Percentiles rank a stretch among this genome's conserved stretches.
Conservation (phyloP, 2,797 vertebrate species). For the Decapterus maruadsi region DNA sequence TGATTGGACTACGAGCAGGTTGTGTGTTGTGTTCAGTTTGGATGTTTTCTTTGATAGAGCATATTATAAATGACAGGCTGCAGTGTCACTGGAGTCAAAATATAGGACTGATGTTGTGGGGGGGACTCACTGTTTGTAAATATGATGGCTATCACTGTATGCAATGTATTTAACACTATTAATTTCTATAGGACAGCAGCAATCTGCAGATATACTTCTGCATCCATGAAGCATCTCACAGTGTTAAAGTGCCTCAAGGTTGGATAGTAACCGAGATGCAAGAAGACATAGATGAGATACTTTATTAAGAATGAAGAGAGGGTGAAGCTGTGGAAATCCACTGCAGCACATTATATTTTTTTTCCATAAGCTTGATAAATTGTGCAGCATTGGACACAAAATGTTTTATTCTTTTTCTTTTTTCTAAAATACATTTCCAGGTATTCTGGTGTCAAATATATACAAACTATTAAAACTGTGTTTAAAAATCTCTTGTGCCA, state of each 20-base stretch:
- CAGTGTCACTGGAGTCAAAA: slow-evolving; percentile 29
- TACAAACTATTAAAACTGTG: slow-evolving; percentile 74
- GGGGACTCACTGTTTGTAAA: slow-evolving; percentile 9
- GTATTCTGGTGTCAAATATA: slow-evolving; percentile 75
- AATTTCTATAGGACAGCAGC: slow-evolving; percentile 25
- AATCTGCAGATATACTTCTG: slow-evolving; percentile 48
- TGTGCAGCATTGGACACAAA: slow-evolving; percentile 73
- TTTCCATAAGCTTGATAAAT: slow-evolving; percentile 60
- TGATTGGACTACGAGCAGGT: neutral
- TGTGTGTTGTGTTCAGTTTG: neutral
- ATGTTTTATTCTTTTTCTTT: slow-evolving; percentile 60
- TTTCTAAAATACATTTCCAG: slow-evolving; percentile 75
- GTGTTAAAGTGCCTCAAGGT: slow-evolving; percentile 83
- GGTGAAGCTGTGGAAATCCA: slow-evolving; percentile 55
- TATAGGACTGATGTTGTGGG: slow-evolving; percentile 1
- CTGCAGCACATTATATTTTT: slow-evolving; percentile 73
- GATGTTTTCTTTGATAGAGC: slow-evolving; percentile 14
- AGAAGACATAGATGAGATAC: slow-evolving; percentile 54
- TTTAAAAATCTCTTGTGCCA: slow-evolving; percentile 30
- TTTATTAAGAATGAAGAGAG: slow-evolving; percentile 73
- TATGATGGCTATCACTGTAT: slow-evolving; percentile 39
- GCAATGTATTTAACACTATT: slow-evolving; percentile 38
- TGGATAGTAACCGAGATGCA: slow-evolving; percentile 59
- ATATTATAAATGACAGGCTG: neutral
- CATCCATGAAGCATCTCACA: slow-evolving; percentile 60